Evolutionary conservation across 2,888 invertebrate genomes (phyloP).

Genomic region (Mythimna vitellina): DNA sequence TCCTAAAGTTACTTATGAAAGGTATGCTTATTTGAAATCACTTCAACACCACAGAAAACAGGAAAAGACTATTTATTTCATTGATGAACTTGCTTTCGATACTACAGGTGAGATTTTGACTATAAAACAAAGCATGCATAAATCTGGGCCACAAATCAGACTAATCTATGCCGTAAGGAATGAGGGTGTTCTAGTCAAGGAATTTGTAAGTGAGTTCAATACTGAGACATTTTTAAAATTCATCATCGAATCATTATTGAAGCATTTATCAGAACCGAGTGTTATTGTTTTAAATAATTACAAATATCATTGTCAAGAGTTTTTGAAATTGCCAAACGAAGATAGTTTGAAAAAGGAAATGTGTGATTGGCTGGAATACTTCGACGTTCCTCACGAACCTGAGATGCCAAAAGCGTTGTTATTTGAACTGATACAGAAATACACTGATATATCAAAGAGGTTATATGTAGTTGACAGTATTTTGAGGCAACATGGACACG

Average conservation of each 20-base stretch:
- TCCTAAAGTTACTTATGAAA: conserved; percentile 70
- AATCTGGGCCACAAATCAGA: not conserved
- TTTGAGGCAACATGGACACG: conserved; percentile 25
- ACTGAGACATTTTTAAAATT: conserved; percentile 19
- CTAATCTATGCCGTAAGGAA: conserved; percentile 30
- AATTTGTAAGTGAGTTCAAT: conserved; percentile 7
- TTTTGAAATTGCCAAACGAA: conserved; percentile 48
- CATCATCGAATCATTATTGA: conserved; percentile 15
- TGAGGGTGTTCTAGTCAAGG: conserved; percentile 15
- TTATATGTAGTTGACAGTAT: conserved; percentile 26
- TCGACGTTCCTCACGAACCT: conserved; percentile 61
- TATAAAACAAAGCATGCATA: conserved; percentile 11
- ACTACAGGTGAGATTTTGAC: conserved; percentile 4
- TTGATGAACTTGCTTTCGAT: conserved; percentile 64
- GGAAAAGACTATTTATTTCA: conserved; percentile 59
- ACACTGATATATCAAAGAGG: conserved; percentile 38
- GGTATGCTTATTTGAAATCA: conserved; percentile 69
- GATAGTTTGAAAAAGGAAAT: conserved; percentile 61
- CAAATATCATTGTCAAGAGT: conserved; percentile 45
- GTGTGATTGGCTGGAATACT: conserved; percentile 66
- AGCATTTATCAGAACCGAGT: conserved; percentile 6
- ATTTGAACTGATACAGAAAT: conserved; percentile 65
- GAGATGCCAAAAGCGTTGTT: conserved; percentile 67
- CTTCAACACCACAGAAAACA: conserved; percentile 54
- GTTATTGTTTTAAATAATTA: conserved; percentile 45